Conservation (phyloP, 2,888 invertebrate species). For the Cotesia congregata region DNA sequence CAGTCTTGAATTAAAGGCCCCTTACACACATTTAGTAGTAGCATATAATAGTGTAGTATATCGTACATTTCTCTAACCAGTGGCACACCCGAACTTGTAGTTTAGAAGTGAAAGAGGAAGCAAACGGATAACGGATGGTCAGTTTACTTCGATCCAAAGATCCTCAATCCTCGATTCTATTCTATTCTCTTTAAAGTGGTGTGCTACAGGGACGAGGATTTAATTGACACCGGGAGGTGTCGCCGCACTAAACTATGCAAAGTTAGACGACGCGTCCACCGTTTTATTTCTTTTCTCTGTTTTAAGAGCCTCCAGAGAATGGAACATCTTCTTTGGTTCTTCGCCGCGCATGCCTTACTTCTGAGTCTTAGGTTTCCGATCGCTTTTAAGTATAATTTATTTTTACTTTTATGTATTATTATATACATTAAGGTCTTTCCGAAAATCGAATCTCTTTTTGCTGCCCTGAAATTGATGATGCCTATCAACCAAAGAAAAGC, state of each 20-base stretch:
- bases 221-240: slow-evolving; percentile 68
- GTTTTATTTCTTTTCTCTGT: slow-evolving; percentile 35
- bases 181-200: slow-evolving; percentile 36
- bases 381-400: background rate
- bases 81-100: slow-evolving; percentile 28
- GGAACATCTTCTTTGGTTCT: slow-evolving; percentile 23
- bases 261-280: slow-evolving; percentile 53
- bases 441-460: no score
- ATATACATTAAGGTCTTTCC: no score
- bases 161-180: no score
- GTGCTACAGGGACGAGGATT: slow-evolving; percentile 55
- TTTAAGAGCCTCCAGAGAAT: slow-evolving; percentile 29
- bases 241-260: slow-evolving; percentile 66
- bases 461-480: no score
- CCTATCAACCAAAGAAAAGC: no score
- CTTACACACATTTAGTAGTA: slow-evolving; percentile 1
- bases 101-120: slow-evolving; percentile 29
- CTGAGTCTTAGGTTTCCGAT: background rate
- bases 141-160: slow-evolving; percentile 15
- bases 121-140: slow-evolving; percentile 21
- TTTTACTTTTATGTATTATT: no score
- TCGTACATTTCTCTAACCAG: slow-evolving; percentile 12
- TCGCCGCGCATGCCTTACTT: slow-evolving; percentile 22
- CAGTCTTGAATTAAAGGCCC: slow-evolving; percentile 47
- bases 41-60: background rate